Base-by-base conservation (phyloP, 2,113 vertebrate species). In the Meles meles region DNA sequence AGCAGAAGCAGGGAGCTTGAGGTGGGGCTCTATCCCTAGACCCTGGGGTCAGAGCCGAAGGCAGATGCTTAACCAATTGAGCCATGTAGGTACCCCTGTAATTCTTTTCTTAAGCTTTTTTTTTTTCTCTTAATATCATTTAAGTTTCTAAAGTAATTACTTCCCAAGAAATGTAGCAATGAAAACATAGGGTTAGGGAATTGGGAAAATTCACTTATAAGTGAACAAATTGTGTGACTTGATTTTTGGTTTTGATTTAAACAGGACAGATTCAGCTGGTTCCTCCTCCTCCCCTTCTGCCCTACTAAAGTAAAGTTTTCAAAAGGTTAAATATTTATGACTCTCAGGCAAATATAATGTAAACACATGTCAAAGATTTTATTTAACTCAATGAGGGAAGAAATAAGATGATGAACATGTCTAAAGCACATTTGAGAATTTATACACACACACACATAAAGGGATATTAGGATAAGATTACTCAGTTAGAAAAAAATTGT, bases 181-280 rank as follows among this genome's bases (percentile, higher is more conserved):
- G 18, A 25, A 88, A 81, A 72, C 20, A 94, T 34, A 65, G 17
- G 39, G 4, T 95, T 86, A 72, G 13, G 7, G 3, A 69, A 34
- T 82, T 71, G 72, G 92, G 74, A 95, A 95, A 93, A 94, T 67
- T 86, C 52, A 88, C 42, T 74, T 25, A 67, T 59, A 86, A 84
- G 23, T 59, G 90, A 81, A 82, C 12, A 96, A 72, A 71, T 49
- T 87, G 11, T 88, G 47, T 89, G 93, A 98, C 61, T 63, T 86
- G 37, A 13, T 57, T 31, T 90, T 95, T 95, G 85, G 17, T 98
- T 95, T 96, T 86, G 52, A 95, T 82, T 97, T 88, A 89, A 49
- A 14, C 39, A 85, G 61, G 34, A 31, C 2, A 65, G 79, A 39
- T 61, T 61, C 27, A 96, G 39, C 57, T 59, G 23, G 5, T 20